Conservation (phyloP, 2,113 vertebrate genomes). For the Donacobius atricapilla region DNA sequence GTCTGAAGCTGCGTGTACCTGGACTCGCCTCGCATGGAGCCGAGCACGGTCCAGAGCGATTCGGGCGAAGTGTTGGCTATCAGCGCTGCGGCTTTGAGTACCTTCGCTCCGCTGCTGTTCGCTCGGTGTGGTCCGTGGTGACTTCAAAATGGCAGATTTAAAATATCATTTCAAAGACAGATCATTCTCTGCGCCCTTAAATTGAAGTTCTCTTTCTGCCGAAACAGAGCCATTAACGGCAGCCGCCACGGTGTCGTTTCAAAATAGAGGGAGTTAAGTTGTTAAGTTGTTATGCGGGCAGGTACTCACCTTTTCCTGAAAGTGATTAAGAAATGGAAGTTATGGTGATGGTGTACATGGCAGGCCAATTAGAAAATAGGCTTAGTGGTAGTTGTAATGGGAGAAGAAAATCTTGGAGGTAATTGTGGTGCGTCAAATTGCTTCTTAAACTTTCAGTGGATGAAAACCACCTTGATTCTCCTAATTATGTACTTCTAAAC, state of each 20-base stretch:
- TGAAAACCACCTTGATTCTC: background rate
- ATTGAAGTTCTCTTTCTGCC: background rate
- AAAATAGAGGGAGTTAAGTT: background rate
- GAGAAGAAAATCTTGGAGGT: background rate
- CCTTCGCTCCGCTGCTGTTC: background rate
- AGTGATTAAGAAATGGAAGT: background rate
- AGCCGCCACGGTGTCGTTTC: rapidly evolving
- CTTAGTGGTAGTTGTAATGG: background rate
- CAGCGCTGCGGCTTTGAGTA: background rate
- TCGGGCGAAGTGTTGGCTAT: background rate
- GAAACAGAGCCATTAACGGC: background rate
- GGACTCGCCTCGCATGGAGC: background rate
- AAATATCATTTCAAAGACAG: background rate
- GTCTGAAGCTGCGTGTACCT: rapidly evolving
- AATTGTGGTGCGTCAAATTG: background rate
- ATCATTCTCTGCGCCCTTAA: background rate
- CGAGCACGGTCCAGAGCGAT: background rate
- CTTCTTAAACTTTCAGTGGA: background rate
- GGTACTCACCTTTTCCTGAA: background rate
- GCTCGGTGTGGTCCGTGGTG: background rate
- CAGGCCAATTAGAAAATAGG: background rate
- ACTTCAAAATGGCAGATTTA: background rate
- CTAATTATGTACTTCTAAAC: background rate
- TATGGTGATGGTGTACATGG: background rate
- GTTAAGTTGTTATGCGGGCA: background rate